phyloP scores from a whole-genome alignment of 2,113 vertebrate species.

The Hucho hucho region DNA sequence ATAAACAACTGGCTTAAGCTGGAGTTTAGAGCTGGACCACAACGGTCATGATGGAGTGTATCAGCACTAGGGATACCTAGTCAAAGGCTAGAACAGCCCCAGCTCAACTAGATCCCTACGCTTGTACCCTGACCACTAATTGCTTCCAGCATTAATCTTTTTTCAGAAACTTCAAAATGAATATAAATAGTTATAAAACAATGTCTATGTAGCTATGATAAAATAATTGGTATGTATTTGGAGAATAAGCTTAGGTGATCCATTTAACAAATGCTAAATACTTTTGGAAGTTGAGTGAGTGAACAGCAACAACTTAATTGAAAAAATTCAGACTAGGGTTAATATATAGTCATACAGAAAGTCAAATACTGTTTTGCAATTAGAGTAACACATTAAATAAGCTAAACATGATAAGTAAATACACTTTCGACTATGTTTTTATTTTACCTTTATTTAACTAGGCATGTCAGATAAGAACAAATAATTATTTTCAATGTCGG shows the following conservation, averaged over 20 bases:
- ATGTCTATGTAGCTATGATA: conserved; percentile 50
- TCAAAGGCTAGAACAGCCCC: conserved; percentile 37
- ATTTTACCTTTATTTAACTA: too few species aligned
- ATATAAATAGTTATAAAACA: conserved; percentile 63
- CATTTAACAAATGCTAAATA: conserved; percentile 61
- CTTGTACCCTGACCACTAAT: conserved; percentile 55
- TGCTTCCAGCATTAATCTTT: conserved; percentile 60
- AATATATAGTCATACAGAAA: neutral
- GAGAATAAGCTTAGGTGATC: conserved; percentile 29
- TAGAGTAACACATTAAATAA: neutral
- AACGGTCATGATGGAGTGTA: conserved; percentile 49
- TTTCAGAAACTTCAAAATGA: conserved; percentile 58
- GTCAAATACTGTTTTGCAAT: neutral
- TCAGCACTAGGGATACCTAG: conserved; percentile 58
- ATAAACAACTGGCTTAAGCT: conserved; percentile 58
- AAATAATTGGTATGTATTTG: conserved; percentile 49
- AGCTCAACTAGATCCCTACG: conserved; percentile 39
- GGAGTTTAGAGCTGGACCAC: conserved; percentile 47
- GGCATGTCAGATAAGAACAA: too few species aligned
- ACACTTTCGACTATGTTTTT: neutral
- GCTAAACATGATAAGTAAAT: neutral
- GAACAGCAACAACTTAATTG: conserved; percentile 46
- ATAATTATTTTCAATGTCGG: too few species aligned
- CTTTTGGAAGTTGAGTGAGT: conserved; percentile 55
- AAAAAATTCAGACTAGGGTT: conserved; percentile 36